These are phyloP conservation scores for Pseudorhombus dupliciocellatus DNA, from an alignment of 2,113 vertebrate genomes.

Conservation along the genomic window DNA sequence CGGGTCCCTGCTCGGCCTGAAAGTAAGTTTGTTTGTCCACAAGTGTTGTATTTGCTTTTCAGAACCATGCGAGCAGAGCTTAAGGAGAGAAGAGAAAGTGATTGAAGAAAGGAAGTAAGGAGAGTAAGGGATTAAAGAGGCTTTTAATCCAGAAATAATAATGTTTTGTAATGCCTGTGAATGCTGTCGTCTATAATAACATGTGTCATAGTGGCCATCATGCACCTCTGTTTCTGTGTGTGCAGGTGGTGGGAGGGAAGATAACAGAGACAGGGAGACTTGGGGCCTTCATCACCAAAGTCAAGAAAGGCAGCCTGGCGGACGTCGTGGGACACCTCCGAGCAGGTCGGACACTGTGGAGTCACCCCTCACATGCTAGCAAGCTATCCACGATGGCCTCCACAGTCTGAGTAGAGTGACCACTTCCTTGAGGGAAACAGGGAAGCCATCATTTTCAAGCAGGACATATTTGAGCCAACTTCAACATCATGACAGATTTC, in stretches of 20 bases:
- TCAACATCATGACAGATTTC: too few relatives aligned
- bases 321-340: constrained; percentile 96
- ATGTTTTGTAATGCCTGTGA: neutral
- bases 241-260: constrained; percentile 97
- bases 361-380: too few relatives aligned
- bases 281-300: constrained; percentile 99
- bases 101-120: neutral
- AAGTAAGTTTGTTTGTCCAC: constrained; percentile 84
- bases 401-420: neutral
- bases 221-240: constrained; percentile 1
- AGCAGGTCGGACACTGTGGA: constrained; percentile 81
- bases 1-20: constrained; percentile 93
- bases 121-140: neutral
- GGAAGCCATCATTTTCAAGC: too few relatives aligned
- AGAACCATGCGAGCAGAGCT: neutral
- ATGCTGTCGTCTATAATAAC: neutral
- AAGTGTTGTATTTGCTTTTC: neutral
- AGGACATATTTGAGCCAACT: too few relatives aligned
- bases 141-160: neutral
- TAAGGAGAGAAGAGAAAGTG: neutral
- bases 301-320: constrained; percentile 98
- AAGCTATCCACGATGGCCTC: too few relatives aligned
- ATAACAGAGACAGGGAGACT: constrained; percentile 95
- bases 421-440: neutral
- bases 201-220: neutral